Evolutionary conservation across 2,797 vertebrate species (phyloP).

Genomic region (Apogon talboti): DNA sequence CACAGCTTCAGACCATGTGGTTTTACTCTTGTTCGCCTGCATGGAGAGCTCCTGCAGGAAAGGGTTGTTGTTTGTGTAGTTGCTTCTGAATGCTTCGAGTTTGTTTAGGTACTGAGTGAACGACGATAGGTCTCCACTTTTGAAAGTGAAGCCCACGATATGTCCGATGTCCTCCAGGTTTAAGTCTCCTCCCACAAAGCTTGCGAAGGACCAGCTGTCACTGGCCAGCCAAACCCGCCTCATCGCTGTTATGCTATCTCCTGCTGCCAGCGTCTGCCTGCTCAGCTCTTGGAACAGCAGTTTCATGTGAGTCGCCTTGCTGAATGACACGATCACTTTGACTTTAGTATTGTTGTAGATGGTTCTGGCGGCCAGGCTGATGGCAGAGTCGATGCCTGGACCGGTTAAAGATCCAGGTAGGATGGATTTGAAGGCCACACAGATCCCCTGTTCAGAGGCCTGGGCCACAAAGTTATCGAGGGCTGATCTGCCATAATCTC

Average conservation of each 20-base stretch:
- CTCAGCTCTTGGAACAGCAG: constrained; percentile 80
- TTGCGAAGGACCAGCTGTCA: constrained; percentile 88
- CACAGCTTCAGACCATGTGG: not conserved
- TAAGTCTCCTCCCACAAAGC: constrained; percentile 73
- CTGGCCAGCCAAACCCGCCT: constrained; percentile 90
- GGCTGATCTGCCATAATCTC: constrained; percentile 88
- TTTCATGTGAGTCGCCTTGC: constrained; percentile 83
- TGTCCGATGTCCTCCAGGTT: constrained; percentile 83
- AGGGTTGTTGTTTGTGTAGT: constrained; percentile 71
- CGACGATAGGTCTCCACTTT: constrained; percentile 79
- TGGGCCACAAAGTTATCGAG: constrained; percentile 85
- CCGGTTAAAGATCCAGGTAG: constrained; percentile 84
- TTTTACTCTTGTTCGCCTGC: constrained; percentile 6
- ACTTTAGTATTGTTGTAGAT: constrained; percentile 84
- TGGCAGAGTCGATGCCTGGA: constrained; percentile 63
- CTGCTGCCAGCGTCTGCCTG: constrained; percentile 67
- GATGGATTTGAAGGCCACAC: constrained; percentile 88
- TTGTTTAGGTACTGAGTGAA: constrained; percentile 83
- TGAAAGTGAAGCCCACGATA: constrained; percentile 90
- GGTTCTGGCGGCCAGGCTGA: constrained; percentile 75
- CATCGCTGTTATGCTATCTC: constrained; percentile 65
- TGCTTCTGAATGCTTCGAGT: constrained; percentile 53
- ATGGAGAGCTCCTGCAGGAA: constrained; percentile 72
- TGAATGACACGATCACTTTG: constrained; percentile 89
- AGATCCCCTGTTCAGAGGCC: constrained; percentile 82